Evolutionary conservation across 2,113 vertebrate species (phyloP), one percentile per base, ranked within the genome.

Genomic region (Rhinoderma darwinii): DNA sequence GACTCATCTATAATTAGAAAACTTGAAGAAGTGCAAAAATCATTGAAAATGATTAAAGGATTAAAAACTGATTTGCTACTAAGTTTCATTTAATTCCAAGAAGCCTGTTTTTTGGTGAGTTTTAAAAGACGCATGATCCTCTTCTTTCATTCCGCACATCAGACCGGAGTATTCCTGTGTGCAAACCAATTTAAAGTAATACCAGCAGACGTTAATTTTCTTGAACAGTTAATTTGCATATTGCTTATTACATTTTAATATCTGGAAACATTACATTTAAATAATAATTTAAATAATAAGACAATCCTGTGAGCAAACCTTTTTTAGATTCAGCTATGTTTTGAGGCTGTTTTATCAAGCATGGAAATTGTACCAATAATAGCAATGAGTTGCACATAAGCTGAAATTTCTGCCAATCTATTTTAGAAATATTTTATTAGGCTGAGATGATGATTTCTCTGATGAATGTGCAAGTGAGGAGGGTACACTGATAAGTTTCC

Each of bases 181-280:
- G 39, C n/a, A 82, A 82, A 82, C n/a, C 37, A 63, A 82, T 82
- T 82, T 66, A 43, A 63, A 82, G 59, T 66, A 82, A 43, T 63
- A 81, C 54, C 14, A 81, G 78, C 78, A 66, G 79, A 63, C 39
- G 79, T 43, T 66, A 63, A 66, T 82, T 82, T 44, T 44, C 79
- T 32, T 44, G 56, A 66, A 66, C 59, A 27, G 41, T 32, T 82
- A 5, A 82, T 82, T 82, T 82, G 54, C 79, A 82, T 82, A 66
- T 63, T 82, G 79, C 79, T 82, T 39, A 82, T 82, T 82, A 82
- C 79, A 82, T 82, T 82, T 82, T 82, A 82, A 82, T 82, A 82
- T 82, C 79, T 82, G 41, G 54, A 59, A 82, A 66, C 79, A 82
- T 82, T 63, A 82, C 79, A 82, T 63, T 81, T 81, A 81, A 81